These are phyloP conservation scores for Pecten maximus DNA, from an alignment of 2,888 invertebrate species.

Conservation along the genomic window DNA sequence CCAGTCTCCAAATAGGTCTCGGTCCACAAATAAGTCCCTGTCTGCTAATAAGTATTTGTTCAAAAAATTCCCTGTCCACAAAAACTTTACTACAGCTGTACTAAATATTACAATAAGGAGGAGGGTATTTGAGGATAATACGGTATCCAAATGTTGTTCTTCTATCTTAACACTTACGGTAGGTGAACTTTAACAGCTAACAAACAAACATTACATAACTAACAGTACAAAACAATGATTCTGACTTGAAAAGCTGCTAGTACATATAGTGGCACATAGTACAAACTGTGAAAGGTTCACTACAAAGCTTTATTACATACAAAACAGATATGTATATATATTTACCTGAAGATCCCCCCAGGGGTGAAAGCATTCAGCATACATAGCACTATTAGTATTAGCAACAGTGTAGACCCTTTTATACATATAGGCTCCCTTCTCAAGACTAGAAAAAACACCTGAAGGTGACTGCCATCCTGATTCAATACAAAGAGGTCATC, in stretches of 20 bases:
- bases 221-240: not conserved
- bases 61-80: too few species aligned
- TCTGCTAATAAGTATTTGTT: too few species aligned
- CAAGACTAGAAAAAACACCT: not conserved
- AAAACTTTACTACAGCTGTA: too few species aligned
- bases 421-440: not conserved
- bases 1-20: too few species aligned
- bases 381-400: not conserved
- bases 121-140: too few species aligned
- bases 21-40: too few species aligned
- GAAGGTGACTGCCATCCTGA: not conserved
- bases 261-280: not conserved
- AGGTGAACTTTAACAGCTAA: not conserved
- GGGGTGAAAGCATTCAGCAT: not conserved
- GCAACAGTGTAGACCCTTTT: not conserved
- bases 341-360: not conserved
- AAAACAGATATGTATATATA: not conserved
- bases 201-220: not conserved
- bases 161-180: not conserved
- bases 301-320: not conserved
- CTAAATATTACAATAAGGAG: too few species aligned
- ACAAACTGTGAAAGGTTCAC: not conserved
- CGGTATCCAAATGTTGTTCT: not conserved
- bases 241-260: not conserved
- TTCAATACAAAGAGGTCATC: too few species aligned